Conservation (phyloP, 2,888 invertebrate species). For the Drosophila antonietae region DNA sequence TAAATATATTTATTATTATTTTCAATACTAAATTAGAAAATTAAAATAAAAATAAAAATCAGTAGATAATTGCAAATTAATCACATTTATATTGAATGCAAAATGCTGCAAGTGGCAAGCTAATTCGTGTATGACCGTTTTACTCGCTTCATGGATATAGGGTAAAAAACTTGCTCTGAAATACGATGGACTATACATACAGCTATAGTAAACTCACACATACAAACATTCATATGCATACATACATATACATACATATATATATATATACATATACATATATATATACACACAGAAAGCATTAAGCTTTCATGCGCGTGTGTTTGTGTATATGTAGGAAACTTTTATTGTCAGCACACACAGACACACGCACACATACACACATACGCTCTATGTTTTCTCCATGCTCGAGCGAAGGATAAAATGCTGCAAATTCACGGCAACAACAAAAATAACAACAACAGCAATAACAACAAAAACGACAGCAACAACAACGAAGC, state of each 20-base stretch:
- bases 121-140: conserved; percentile 23
- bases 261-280: not conserved
- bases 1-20: too few species aligned
- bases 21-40: too few species aligned
- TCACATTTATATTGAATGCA: not conserved
- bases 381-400: conserved; percentile 43
- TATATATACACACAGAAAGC: conserved; percentile 46
- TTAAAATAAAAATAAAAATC: too few species aligned
- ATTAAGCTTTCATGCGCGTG: conserved; percentile 71
- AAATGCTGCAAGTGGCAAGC: conserved; percentile 2
- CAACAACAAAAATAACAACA: conserved; percentile 56
- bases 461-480: conserved; percentile 13
- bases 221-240: conserved; percentile 22
- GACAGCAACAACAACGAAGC: conserved; percentile 47
- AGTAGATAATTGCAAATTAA: not conserved
- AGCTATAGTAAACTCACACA: conserved; percentile 44
- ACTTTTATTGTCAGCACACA: conserved; percentile 77
- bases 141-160: conserved; percentile 48
- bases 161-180: conserved; percentile 76
- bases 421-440: conserved; percentile 80
- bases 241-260: not conserved
- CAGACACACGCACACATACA: conserved; percentile 56
- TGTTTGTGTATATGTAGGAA: conserved; percentile 60
- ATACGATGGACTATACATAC: conserved; percentile 71
- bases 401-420: conserved; percentile 71